Conservation (phyloP, 1,140 invertebrate species). For the Copidosoma floridanum region DNA sequence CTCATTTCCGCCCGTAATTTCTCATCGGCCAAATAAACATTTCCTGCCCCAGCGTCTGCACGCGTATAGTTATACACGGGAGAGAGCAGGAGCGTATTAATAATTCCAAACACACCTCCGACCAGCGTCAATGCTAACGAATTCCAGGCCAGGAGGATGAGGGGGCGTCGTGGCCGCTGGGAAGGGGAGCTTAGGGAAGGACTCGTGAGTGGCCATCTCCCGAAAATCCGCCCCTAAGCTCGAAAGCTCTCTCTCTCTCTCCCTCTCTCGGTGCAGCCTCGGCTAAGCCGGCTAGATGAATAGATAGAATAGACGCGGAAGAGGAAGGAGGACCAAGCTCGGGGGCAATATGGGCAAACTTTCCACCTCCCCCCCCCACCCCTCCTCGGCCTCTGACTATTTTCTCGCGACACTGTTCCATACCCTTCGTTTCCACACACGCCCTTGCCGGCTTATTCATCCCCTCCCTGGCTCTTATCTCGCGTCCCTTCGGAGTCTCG, state of each 20-base stretch:
- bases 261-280: no score
- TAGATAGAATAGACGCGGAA: neutral
- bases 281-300: neutral
- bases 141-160: no score
- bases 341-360: neutral
- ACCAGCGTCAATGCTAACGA: slow-evolving; percentile 21
- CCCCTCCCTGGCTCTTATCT: neutral
- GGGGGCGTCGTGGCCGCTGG: no score
- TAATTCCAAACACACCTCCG: slow-evolving; percentile 9
- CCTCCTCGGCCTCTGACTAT: neutral
- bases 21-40: slow-evolving; percentile 5
- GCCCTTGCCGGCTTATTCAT: neutral
- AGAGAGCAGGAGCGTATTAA: neutral
- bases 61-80: no score
- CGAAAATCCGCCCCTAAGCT: neutral
- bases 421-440: neutral
- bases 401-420: neutral
- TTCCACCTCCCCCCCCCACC: neutral
- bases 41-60: neutral
- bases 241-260: neutral
- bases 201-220: neutral
- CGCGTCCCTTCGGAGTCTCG: no score
- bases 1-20: no score
- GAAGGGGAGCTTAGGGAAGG: neutral
- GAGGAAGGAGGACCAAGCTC: neutral